phyloP scores from a whole-genome alignment of 2,888 invertebrate genomes.

The Drosophila mercatorum region DNA sequence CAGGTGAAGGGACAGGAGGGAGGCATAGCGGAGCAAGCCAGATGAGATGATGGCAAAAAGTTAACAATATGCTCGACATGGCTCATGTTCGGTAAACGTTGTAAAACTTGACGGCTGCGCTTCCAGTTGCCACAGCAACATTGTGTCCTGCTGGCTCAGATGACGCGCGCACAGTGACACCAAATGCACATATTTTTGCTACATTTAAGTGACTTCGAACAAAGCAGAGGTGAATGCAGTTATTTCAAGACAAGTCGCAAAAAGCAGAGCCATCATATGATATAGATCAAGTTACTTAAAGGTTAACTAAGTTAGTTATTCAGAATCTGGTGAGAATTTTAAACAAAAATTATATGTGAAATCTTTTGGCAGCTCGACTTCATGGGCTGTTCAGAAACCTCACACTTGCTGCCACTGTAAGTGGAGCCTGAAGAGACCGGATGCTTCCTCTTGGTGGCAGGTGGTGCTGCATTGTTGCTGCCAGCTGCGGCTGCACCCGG shows the following conservation, averaged over 20 bases:
- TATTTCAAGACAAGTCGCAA: no score
- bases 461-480: constrained; percentile 37
- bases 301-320: neutral
- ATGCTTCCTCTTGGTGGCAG: constrained; percentile 6
- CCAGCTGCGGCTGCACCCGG: constrained; percentile 40
- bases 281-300: neutral
- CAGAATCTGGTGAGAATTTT: neutral
- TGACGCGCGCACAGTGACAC: constrained; percentile 28
- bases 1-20: neutral
- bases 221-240: no score
- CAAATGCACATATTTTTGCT: neutral
- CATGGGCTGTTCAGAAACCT: neutral
- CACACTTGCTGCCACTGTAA: constrained; percentile 14
- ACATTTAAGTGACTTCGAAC: neutral
- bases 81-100: constrained; percentile 57
- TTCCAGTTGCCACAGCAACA: constrained; percentile 43
- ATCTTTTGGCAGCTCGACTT: neutral
- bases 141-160: constrained; percentile 29
- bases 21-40: neutral
- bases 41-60: constrained; percentile 50
- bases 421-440: neutral
- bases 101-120: constrained; percentile 55
- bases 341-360: neutral
- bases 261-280: no score
- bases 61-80: constrained; percentile 68